These are phyloP conservation scores for Tetragnatha versicolor DNA, from an alignment of 1,140 invertebrate species.

Conservation along the genomic window DNA sequence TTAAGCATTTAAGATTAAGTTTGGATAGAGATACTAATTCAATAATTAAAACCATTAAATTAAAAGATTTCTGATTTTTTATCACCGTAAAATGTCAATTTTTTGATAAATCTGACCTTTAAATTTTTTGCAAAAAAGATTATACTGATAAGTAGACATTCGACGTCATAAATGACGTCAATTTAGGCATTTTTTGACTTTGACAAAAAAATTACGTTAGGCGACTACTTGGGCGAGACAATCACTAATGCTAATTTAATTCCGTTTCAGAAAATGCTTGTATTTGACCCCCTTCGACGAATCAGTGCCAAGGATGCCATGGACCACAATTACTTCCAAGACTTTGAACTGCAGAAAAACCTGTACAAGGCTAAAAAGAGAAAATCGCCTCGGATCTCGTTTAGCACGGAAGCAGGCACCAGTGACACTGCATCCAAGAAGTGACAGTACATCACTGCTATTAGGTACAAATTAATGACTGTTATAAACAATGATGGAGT, in stretches of 20 bases:
- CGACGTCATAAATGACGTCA: no score
- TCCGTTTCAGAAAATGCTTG: constrained; percentile 67
- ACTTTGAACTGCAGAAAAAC: constrained; percentile 57
- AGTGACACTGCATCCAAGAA: constrained; percentile 20
- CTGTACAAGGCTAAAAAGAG: constrained; percentile 32
- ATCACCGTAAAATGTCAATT: no score
- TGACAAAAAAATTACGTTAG: no score
- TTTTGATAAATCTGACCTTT: no score
- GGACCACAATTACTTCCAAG: constrained; percentile 68
- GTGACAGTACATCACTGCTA: constrained; percentile 1
- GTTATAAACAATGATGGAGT: no score
- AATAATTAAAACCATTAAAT: no score
- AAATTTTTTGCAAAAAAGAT: neutral
- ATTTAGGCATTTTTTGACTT: no score
- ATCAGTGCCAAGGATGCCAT: constrained; percentile 68
- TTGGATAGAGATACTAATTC: neutral
- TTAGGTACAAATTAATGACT: constrained; percentile 19
- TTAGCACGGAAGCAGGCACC: constrained; percentile 21
- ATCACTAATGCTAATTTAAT: no score
- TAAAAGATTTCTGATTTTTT: no score
- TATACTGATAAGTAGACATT: neutral
- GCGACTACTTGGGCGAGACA: no score
- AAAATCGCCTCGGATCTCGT: constrained; percentile 16
- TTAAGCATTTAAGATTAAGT: no score
- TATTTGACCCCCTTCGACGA: constrained; percentile 67